Evolutionary conservation across 2,888 invertebrate species (phyloP).

Genomic region (Trachelus stipa): DNA sequence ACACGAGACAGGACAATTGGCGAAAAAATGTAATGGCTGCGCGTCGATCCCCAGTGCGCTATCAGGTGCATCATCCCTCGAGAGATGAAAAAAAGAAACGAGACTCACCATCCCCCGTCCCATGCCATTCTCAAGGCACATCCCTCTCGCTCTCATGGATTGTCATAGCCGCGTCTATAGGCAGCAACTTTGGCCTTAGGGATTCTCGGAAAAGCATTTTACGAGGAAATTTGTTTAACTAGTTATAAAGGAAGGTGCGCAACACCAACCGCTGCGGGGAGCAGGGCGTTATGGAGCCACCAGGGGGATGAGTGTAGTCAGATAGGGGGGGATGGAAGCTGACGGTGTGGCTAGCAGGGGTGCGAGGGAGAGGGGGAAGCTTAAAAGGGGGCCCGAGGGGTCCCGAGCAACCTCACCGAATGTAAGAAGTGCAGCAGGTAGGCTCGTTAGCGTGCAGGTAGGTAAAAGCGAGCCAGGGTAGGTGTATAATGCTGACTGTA

Average conservation of each 20-base stretch:
- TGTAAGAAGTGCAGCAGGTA: slow-evolving; percentile 65
- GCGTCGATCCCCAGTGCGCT: not conserved
- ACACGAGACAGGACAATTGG: not conserved
- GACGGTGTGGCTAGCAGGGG: slow-evolving; percentile 1
- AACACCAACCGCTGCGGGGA: slow-evolving; percentile 31
- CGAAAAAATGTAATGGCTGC: not conserved
- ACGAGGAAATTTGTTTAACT: slow-evolving; percentile 59
- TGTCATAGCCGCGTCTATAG: not conserved
- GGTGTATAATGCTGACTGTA: slow-evolving; percentile 56
- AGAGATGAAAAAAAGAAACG: not conserved
- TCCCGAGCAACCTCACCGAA: slow-evolving; percentile 52
- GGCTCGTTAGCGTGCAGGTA: slow-evolving; percentile 65
- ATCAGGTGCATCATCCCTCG: not conserved
- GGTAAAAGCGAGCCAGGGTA: slow-evolving; percentile 50
- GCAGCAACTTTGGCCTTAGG: not conserved
- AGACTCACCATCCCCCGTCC: slow-evolving; percentile 15
- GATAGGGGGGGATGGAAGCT: slow-evolving; percentile 13
- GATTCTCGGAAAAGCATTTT: slow-evolving; percentile 53
- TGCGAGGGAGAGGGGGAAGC: slow-evolving; percentile 23
- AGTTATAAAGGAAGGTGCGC: slow-evolving; percentile 50
- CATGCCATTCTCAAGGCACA: not conserved
- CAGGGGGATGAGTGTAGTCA: slow-evolving; percentile 18
- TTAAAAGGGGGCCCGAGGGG: slow-evolving; percentile 21
- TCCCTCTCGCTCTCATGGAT: not conserved
- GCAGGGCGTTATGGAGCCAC: slow-evolving; percentile 2